phyloP scores from a whole-genome alignment of 2,113 vertebrate genomes.

The Nipponia nippon region DNA sequence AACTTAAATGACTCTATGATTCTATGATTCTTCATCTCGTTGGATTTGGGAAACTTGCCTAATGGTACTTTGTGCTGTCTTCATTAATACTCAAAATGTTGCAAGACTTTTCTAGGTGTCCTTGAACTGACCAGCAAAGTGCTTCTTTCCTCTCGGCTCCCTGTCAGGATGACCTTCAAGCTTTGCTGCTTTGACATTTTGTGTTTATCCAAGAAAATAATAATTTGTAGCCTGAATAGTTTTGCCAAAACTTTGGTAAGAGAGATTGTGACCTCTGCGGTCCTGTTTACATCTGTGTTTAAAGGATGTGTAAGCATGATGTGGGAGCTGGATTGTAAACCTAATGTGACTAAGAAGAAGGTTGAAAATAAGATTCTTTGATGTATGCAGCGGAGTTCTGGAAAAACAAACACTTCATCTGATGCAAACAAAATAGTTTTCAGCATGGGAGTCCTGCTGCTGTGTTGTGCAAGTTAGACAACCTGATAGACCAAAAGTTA shows the following conservation, averaged over 20 bases:
- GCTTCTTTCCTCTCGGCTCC: not conserved
- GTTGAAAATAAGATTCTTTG: not conserved
- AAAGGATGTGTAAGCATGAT: not conserved
- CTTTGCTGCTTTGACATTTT: not conserved
- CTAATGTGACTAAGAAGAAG: not conserved
- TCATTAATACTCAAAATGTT: not conserved
- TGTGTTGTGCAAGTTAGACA: not conserved
- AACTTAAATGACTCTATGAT: too few relatives aligned
- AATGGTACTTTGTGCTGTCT: not conserved
- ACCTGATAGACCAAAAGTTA: not conserved
- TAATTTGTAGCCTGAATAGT: not conserved
- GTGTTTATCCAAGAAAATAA: not conserved
- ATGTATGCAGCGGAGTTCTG: fast-evolving
- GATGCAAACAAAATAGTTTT: not conserved
- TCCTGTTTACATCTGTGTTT: not conserved
- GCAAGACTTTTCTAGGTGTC: not conserved
- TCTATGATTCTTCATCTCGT: not conserved
- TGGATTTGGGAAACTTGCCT: not conserved
- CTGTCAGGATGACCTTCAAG: not conserved
- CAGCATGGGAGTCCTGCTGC: not conserved
- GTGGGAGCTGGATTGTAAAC: not conserved
- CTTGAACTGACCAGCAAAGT: not conserved
- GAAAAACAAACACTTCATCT: not conserved
- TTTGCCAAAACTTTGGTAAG: not conserved
- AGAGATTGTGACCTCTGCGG: not conserved